Percentiles rank a stretch among this genome's conserved stretches.
phyloP scores from a whole-genome alignment of 2,888 invertebrate genomes.

The Troides helena region DNA sequence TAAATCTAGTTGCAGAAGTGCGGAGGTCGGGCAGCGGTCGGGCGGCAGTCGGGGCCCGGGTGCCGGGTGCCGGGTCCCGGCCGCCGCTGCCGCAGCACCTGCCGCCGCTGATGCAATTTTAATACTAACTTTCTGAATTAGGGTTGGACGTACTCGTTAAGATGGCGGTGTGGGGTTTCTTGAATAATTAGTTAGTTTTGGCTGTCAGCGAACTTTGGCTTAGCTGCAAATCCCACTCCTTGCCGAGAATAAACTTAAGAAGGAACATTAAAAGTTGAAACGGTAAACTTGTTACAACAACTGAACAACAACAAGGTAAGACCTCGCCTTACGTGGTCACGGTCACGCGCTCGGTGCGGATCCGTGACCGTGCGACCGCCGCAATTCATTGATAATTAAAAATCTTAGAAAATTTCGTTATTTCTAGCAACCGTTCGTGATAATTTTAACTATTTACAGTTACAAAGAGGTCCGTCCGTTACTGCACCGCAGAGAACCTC shows the following conservation, averaged over 20 bases:
- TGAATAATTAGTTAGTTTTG: constrained; percentile 29
- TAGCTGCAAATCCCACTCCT: constrained; percentile 1
- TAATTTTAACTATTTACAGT: too few relatives aligned
- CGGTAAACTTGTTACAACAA: too few relatives aligned
- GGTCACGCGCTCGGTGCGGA: too few relatives aligned
- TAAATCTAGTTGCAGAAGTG: constrained; percentile 33
- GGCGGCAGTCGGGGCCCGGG: neutral
- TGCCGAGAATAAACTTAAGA: neutral
- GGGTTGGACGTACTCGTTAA: constrained; percentile 29
- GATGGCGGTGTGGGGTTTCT: constrained; percentile 31
- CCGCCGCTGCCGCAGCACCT: constrained; percentile 28
- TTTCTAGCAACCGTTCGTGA: too few relatives aligned
- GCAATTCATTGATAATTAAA: too few relatives aligned
- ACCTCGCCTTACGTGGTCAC: too few relatives aligned
- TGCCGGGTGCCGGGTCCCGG: neutral
- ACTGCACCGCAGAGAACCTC: too few relatives aligned
- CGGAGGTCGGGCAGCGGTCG: constrained; percentile 13
- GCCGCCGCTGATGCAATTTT: constrained; percentile 30
- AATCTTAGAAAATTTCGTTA: too few relatives aligned
- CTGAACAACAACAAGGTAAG: too few relatives aligned
- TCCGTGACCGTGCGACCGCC: too few relatives aligned
- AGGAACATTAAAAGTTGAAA: neutral
- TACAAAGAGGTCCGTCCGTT: too few relatives aligned
- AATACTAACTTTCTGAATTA: constrained; percentile 31
- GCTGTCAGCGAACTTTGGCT: constrained; percentile 12